A percentile compares a stretch with the other conserved stretches of the same genome.
Evolutionary conservation across 2,888 invertebrate species (phyloP).

Genomic region (Parnassius apollo): DNA sequence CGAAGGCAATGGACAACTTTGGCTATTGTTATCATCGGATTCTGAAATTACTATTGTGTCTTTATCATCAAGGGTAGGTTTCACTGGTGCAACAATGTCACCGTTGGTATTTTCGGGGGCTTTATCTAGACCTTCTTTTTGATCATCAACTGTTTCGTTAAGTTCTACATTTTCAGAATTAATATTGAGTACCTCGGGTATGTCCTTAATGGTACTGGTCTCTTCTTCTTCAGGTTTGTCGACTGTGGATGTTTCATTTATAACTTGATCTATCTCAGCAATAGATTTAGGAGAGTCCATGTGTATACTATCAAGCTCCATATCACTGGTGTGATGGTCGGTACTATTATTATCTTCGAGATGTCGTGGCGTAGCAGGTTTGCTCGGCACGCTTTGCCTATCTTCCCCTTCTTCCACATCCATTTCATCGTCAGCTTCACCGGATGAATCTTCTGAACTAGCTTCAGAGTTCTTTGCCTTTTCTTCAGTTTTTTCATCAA

Average conservation of each 20-base stretch:
- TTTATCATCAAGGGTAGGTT: slow-evolving; percentile 61
- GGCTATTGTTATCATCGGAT: slow-evolving; percentile 75
- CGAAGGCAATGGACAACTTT: slow-evolving; percentile 74
- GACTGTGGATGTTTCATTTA: slow-evolving; percentile 51
- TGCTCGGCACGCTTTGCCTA: slow-evolving; percentile 58
- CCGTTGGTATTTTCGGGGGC: slow-evolving; percentile 51
- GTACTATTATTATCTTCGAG: slow-evolving; percentile 71
- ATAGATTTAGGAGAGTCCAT: slow-evolving; percentile 73
- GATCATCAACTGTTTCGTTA: slow-evolving; percentile 33
- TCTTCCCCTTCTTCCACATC: slow-evolving; percentile 82
- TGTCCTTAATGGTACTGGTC: slow-evolving; percentile 35
- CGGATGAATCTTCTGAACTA: slow-evolving; percentile 82
- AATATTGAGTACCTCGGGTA: slow-evolving; percentile 32
- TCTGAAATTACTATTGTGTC: slow-evolving; percentile 75
- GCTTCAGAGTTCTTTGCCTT: slow-evolving; percentile 71
- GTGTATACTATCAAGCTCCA: slow-evolving; percentile 75
- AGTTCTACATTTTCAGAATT: slow-evolving; percentile 35
- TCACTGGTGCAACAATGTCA: slow-evolving; percentile 55
- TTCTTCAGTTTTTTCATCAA: slow-evolving; percentile 48
- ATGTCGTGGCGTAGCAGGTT: slow-evolving; percentile 58
- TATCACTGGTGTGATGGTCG: slow-evolving; percentile 74
- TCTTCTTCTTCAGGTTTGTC: slow-evolving; percentile 49
- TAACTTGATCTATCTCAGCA: slow-evolving; percentile 64
- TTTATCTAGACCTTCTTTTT: slow-evolving; percentile 40
- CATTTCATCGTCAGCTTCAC: slow-evolving; percentile 85